These are phyloP conservation scores for Dipodomys stephensi DNA, from an alignment of 2,113 vertebrate species.

Conservation along the genomic window DNA sequence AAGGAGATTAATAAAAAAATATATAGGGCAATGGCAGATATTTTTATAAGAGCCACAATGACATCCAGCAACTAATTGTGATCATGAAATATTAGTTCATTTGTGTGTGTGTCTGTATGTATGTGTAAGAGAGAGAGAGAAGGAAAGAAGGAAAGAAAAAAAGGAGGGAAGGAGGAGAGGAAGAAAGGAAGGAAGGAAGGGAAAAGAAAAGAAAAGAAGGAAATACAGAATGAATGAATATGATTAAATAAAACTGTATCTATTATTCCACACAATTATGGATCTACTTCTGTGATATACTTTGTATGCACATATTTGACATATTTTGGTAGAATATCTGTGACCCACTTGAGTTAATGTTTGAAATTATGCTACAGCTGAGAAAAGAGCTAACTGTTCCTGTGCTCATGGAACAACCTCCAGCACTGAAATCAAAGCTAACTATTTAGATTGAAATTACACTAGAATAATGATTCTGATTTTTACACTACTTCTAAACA, in stretches of 20 bases:
- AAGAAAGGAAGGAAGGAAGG: neutral
- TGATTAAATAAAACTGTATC: neutral
- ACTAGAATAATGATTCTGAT: neutral
- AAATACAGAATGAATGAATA: neutral
- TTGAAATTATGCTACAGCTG: conserved; percentile 10
- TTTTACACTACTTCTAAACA: neutral
- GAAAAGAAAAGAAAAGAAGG: neutral
- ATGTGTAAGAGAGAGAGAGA: neutral
- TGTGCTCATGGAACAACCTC: too few species aligned
- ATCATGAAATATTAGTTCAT: neutral
- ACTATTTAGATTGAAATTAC: neutral
- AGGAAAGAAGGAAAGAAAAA: neutral
- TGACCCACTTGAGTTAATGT: neutral
- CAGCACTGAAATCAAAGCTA: too few species aligned
- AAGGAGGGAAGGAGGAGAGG: neutral
- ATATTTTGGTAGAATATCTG: conserved; percentile 39
- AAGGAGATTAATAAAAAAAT: neutral
- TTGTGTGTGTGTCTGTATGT: neutral
- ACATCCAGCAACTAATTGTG: neutral
- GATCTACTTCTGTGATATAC: neutral
- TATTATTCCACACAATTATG: neutral
- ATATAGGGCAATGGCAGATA: neutral
- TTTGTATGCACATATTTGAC: neutral
- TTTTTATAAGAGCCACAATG: neutral
- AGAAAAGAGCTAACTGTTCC: too few species aligned